Evolutionary conservation across 2,888 invertebrate species (phyloP).

Genomic region (Julus scandinavius): DNA sequence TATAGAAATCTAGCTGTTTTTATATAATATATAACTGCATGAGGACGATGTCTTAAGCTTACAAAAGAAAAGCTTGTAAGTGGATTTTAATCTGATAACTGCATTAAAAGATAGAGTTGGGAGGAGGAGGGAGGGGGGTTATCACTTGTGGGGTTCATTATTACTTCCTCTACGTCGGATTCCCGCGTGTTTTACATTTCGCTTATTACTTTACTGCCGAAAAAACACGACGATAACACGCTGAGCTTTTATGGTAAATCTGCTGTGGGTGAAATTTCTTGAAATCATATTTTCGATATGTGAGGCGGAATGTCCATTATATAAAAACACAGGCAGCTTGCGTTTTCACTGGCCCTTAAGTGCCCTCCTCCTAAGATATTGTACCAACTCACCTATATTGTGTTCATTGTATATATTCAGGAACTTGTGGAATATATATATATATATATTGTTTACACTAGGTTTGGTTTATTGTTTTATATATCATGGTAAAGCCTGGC

Average conservation of each 20-base stretch:
- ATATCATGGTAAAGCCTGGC: no score
- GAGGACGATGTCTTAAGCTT: background rate
- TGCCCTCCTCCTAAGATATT: background rate
- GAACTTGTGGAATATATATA: no score
- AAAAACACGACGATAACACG: slow-evolving; percentile 7
- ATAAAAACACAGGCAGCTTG: background rate
- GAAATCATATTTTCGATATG: background rate
- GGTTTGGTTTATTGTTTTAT: no score
- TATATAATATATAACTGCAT: background rate
- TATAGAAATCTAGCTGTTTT: background rate
- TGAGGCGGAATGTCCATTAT: background rate
- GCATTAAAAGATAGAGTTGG: slow-evolving; percentile 13
- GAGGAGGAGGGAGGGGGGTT: no score
- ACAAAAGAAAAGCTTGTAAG: slow-evolving; percentile 33
- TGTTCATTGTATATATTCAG: background rate
- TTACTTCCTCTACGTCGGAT: slow-evolving; percentile 24
- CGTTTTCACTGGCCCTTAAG: background rate
- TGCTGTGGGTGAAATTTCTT: background rate
- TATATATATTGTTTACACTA: no score
- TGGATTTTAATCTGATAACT: slow-evolving; percentile 33
- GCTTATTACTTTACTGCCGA: slow-evolving; percentile 6
- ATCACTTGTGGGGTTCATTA: slow-evolving; percentile 18
- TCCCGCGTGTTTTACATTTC: background rate
- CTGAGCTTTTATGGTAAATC: background rate
- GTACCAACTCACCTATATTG: background rate